These are phyloP conservation scores for Linnaemya vulpina DNA, from an alignment of 2,888 invertebrate species.

Conservation along the genomic window DNA sequence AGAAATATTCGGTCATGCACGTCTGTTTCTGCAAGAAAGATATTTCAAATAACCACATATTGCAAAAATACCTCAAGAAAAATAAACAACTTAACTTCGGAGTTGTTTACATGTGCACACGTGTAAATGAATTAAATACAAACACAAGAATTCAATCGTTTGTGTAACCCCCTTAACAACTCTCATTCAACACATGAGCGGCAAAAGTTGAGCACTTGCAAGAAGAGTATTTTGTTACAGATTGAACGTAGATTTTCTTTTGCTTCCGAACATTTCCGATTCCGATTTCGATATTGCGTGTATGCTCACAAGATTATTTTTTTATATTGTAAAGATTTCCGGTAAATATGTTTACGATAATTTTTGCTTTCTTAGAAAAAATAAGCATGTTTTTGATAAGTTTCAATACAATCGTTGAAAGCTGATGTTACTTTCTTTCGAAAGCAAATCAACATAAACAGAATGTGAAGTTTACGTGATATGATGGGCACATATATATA, in stretches of 20 bases:
- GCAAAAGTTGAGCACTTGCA: neutral
- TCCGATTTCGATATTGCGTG: neutral
- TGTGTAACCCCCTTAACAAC: neutral
- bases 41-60: slow-evolving; percentile 39
- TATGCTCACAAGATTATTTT: too few species aligned
- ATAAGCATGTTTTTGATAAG: too few species aligned
- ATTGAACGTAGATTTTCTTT: neutral
- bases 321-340: too few species aligned
- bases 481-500: too few species aligned
- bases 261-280: neutral
- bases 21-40: neutral
- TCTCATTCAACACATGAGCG: neutral
- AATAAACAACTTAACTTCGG: slow-evolving; percentile 13
- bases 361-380: too few species aligned
- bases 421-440: too few species aligned
- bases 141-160: neutral
- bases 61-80: slow-evolving; percentile 24
- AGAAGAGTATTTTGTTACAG: neutral
- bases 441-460: too few species aligned
- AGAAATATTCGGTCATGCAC: neutral
- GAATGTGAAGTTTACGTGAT: too few species aligned
- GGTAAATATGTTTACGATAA: too few species aligned
- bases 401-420: too few species aligned
- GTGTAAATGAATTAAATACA: slow-evolving; percentile 16
- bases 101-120: neutral